Conservation (phyloP, 2,797 vertebrate species). For the Brotogeris chrysoptera region DNA sequence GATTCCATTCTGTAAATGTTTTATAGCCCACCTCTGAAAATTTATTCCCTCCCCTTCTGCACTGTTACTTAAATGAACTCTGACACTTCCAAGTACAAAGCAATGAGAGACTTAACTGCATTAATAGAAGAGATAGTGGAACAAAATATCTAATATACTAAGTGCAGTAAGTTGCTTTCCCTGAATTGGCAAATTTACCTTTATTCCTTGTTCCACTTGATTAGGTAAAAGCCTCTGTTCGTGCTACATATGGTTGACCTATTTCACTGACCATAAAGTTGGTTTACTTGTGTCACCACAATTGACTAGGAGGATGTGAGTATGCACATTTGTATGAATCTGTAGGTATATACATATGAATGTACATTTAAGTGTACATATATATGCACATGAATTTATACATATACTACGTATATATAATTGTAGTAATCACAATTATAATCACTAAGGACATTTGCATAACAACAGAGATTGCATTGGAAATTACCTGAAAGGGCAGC, state of each 20-base stretch:
- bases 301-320: not conserved
- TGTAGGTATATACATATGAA: not conserved
- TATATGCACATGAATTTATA: not conserved
- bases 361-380: not conserved
- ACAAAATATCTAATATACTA: not conserved
- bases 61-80: constrained; percentile 16
- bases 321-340: rapidly evolving
- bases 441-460: not conserved
- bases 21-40: not conserved
- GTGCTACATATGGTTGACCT: not conserved
- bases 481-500: not conserved
- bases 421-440: not conserved
- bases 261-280: not conserved
- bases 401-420: no score
- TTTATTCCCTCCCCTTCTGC: not conserved
- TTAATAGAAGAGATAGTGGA: not conserved
- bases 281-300: not conserved
- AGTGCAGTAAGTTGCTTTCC: not conserved
- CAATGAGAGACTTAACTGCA: not conserved
- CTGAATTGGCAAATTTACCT: not conserved
- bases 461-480: not conserved
- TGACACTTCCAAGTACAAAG: not conserved
- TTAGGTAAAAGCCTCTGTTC: not conserved
- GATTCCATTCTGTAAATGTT: not conserved
- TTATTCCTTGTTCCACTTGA: not conserved